A percentile compares a stretch with the other conserved stretches of the same genome.
These are phyloP conservation scores for Notospermus geniculatus DNA, from an alignment of 1,140 invertebrate genomes.

Conservation along the genomic window DNA sequence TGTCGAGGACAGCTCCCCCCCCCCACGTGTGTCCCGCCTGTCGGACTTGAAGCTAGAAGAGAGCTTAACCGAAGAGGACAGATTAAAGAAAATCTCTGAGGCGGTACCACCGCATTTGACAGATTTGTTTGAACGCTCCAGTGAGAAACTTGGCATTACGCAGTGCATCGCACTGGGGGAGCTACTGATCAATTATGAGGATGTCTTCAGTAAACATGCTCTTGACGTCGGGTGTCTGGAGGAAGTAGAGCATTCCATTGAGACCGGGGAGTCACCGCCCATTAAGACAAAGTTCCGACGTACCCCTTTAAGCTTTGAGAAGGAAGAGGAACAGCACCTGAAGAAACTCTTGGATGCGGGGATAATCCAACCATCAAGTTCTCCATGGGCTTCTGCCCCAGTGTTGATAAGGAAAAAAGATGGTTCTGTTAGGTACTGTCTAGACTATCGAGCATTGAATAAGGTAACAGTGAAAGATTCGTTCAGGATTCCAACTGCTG, in stretches of 20 bases:
- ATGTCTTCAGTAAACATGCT: slow-evolving; percentile 26
- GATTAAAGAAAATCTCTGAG: too few relatives aligned
- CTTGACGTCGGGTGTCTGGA: slow-evolving; percentile 20
- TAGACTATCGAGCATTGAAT: slow-evolving; percentile 60
- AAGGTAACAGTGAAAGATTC: slow-evolving; percentile 49
- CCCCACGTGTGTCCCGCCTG: too few relatives aligned
- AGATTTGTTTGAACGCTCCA: too few relatives aligned
- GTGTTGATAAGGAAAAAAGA: slow-evolving; percentile 59
- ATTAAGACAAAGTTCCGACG: slow-evolving; percentile 14
- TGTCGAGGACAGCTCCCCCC: too few relatives aligned
- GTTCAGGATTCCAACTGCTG: slow-evolving; percentile 59
- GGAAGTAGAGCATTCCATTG: slow-evolving; percentile 21
- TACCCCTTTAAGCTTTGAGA: slow-evolving; percentile 16
- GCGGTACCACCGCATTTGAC: too few relatives aligned
- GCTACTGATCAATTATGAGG: slow-evolving; percentile 13
- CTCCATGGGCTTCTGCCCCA: slow-evolving; percentile 25
- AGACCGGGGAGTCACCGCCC: slow-evolving; percentile 19
- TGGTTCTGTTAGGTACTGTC: slow-evolving; percentile 50
- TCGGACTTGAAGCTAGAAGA: too few relatives aligned
- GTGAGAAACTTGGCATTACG: too few relatives aligned
- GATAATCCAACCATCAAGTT: slow-evolving; percentile 20
- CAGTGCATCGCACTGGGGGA: neutral
- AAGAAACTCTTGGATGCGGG: slow-evolving; percentile 23
- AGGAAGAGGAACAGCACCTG: slow-evolving; percentile 19
- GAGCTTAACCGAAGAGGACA: too few relatives aligned